phyloP scores from a whole-genome alignment of 2,797 vertebrate genomes.

The Erpetoichthys calabaricus region DNA sequence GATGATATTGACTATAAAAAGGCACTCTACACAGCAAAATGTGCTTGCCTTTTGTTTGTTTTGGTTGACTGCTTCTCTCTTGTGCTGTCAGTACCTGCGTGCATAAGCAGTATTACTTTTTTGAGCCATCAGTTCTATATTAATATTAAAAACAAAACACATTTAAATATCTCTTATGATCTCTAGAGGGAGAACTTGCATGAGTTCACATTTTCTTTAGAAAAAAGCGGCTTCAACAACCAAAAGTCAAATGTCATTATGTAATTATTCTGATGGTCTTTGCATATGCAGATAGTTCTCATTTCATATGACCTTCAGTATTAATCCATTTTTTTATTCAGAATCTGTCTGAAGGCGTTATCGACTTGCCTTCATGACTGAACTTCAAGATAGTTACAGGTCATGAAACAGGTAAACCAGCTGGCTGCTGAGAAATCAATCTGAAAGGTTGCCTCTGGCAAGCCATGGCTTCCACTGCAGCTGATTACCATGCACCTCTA shows the following conservation, averaged over 20 bases:
- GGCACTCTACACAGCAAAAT: no score
- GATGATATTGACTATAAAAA: no score
- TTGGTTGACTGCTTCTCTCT: no score
- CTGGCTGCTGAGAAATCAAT: background rate
- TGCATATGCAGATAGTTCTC: background rate
- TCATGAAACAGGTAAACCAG: background rate
- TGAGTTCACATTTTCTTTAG: no score
- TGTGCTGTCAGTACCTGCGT: no score
- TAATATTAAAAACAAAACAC: no score
- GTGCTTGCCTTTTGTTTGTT: no score
- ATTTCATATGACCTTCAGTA: constrained; percentile 1
- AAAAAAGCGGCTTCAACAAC: no score
- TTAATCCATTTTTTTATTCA: constrained; percentile 1
- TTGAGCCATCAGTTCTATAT: no score
- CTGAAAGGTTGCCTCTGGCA: background rate
- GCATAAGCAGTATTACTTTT: no score
- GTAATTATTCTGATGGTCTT: background rate
- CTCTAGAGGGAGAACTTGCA: no score
- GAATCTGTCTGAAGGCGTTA: background rate
- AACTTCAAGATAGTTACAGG: background rate
- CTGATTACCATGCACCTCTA: background rate
- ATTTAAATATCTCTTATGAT: no score
- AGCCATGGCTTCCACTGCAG: background rate
- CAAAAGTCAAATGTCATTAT: background rate
- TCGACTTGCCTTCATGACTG: background rate